Conservation (phyloP, 2,888 invertebrate genomes). For the Ariolimax columbianus region DNA sequence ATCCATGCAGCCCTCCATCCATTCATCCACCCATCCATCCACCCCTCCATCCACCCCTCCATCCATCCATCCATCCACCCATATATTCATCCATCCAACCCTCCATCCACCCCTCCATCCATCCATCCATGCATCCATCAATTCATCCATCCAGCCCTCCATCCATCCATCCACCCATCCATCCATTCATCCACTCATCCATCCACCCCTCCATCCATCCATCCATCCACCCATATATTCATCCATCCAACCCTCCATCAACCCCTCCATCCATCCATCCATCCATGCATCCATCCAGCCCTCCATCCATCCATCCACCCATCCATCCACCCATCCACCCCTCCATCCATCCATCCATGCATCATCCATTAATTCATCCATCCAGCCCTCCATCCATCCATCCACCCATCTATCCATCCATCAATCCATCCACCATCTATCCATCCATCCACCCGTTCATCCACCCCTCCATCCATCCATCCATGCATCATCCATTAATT, state of each 20-base stretch:
- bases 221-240: background rate
- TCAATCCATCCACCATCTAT: background rate
- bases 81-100: background rate
- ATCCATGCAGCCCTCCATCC: no score
- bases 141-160: background rate
- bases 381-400: background rate
- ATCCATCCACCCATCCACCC: no score
- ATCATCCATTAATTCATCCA: no score
- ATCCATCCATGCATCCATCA: no score
- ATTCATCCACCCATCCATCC: no score
- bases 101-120: background rate
- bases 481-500: background rate
- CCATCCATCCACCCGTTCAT: no score
- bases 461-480: background rate
- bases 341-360: no score
- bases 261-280: background rate
- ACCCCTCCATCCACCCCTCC: background rate
- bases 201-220: background rate
- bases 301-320: background rate
- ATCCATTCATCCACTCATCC: background rate
- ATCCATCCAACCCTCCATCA: background rate
- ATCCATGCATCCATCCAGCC: background rate
- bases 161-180: background rate
- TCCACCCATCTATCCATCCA: background rate
- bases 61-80: background rate